Evolutionary conservation across 2,113 vertebrate species (phyloP), one percentile per base, ranked within the genome.

Genomic region (Columba janthina): DNA sequence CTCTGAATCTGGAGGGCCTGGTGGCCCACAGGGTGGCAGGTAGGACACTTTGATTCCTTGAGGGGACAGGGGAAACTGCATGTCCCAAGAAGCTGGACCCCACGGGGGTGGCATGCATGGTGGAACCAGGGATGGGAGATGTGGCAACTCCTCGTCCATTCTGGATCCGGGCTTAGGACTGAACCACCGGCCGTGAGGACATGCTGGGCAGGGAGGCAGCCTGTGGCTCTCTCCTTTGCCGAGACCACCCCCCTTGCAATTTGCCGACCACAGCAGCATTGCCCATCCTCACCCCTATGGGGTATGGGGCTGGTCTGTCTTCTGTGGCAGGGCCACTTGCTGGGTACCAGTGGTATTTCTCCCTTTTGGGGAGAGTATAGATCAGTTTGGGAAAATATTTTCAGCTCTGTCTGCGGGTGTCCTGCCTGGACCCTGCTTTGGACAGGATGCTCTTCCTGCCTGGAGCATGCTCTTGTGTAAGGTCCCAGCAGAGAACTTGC

Each of bases 1-100:
- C 97, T 24, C 98, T 99, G 97, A 99, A 98, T 65, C 96, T 99
- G 85, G 99, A 99, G 94, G 99, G 99, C 46, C 98, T 99, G 94
- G 99, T 99, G 89, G 99, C 99, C 76, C 99, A 99, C 61, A 98
- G 99, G 83, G 98, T 99, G 65, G 99, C 99, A 98, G 99, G 99
- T 99, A 99, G 98, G 98, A 92, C 15, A 26, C 83, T 89, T 97
- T 95, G 82, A 64, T 96, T 77, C 80, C 91, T 95, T 67, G 65
- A 15, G 94, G 90, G 69, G 2, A 32, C 1, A 34, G 90, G 93
- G 83, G 38, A 28, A 25, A 71, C 66, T 1, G 12, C 36, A 6
- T 82, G 90, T 95, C 85, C 75, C 3, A 0, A 73, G 67, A 65
- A 82, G 34, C 82, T 1, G 8, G 60, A 88, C 32, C 31, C 15